phyloP scores from a whole-genome alignment of 2,113 vertebrate species.

The Plestiodon gilberti region DNA sequence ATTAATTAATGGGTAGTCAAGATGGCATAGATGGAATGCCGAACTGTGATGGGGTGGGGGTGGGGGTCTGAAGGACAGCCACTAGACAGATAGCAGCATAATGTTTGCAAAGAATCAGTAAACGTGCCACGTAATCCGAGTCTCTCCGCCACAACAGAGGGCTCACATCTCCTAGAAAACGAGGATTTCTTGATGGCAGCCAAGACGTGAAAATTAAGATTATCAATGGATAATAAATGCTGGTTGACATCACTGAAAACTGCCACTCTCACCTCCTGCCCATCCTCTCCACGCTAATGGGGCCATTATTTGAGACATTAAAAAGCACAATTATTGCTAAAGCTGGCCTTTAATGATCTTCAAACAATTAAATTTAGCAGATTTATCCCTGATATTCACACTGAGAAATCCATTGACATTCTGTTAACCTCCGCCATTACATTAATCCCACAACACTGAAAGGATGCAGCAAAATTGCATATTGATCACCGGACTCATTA shows the following conservation, averaged over 20 bases:
- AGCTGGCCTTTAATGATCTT: constrained; percentile 18
- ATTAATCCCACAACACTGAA: constrained; percentile 25
- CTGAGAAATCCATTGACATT: constrained; percentile 20
- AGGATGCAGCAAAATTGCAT: neutral
- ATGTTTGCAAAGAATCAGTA: neutral
- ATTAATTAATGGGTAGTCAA: no score
- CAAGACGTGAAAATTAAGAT: neutral
- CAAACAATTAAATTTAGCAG: constrained; percentile 27
- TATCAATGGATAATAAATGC: neutral
- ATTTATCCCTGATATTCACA: constrained; percentile 34
- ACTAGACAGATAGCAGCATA: no score
- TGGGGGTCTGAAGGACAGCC: no score
- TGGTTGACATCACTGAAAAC: neutral
- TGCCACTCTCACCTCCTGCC: neutral
- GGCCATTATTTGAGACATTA: constrained; percentile 21
- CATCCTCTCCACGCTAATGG: neutral
- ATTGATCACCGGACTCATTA: constrained; percentile 25
- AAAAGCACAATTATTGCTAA: constrained; percentile 21
- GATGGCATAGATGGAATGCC: no score
- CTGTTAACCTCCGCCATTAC: constrained; percentile 28
- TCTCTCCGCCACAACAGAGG: neutral
- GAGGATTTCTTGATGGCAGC: neutral
- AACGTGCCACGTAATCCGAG: accelerated
- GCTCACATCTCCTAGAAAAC: neutral
- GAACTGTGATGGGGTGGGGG: no score